Base-by-base conservation (phyloP, 2,888 invertebrate species). In the Lordiphosa fenestrarum region DNA sequence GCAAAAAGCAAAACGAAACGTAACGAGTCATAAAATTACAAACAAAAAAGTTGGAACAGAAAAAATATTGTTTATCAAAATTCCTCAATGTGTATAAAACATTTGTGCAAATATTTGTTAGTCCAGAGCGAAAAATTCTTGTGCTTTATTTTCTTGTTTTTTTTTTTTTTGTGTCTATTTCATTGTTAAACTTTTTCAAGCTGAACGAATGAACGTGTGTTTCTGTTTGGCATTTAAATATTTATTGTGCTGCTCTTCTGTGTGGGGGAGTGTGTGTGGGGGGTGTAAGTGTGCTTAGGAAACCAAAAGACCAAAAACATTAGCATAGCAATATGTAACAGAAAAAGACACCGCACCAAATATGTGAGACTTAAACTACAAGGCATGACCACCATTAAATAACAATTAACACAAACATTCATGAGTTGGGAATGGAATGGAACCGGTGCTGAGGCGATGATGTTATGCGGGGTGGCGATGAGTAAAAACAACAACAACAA, bases 71-170 rank as follows among this genome's bases (percentile, higher is more conserved):
- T 57, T 53, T 42, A 41, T 40, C 35, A 53, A 42, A 57, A 71
- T 67, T 65, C 71, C 66, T 59, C 48, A 53, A 53, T 68, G 55
- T 60, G 55, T 63, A 56, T 49, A 69, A 65, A 84, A 71, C 83
- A 84, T 70, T 78, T 84, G 86, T 86, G 84, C 81, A 84, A 85
- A 83, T 75, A 86, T 68, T 72, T 72, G 62, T 77, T 77, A 69
- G 71, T 73, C 46, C 40, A 69, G 58, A 57, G 30, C 46, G 13
- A 53, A 39, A 44, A 47, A 63, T 62, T 58, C 44, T 65, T 64
- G 60, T 57, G 63, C 15, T 15, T 15, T 15, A 15, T 15, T 15
- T 15, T n/a, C n/a, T n/a, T 15, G 15, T 15, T 15, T 15, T 53
- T 48, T 58, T 63, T 47, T 56, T 48, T 19, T 61, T 56, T 23